Percentiles rank a stretch among this genome's conserved stretches.
These are phyloP conservation scores for Nestor notabilis DNA, from an alignment of 2,113 vertebrate species.

Conservation along the genomic window DNA sequence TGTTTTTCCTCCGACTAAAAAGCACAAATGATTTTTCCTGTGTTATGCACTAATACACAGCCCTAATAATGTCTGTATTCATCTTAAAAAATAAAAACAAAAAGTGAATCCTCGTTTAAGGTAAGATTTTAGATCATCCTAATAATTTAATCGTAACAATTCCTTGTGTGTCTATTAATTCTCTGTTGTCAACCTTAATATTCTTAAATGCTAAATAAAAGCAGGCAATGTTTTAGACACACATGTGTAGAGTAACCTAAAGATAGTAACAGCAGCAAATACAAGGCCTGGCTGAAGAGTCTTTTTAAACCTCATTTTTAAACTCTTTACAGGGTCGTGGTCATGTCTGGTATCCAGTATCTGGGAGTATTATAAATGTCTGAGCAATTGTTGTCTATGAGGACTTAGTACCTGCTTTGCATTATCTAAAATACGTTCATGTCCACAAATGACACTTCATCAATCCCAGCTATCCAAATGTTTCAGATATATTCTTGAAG, in stretches of 20 bases:
- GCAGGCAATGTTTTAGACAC: background rate
- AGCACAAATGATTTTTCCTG: background rate
- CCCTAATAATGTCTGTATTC: background rate
- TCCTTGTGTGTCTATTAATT: background rate
- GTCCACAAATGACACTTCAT: background rate
- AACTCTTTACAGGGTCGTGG: background rate
- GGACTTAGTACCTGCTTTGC: background rate
- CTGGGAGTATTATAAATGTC: background rate
- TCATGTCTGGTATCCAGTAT: background rate
- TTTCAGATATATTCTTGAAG: background rate
- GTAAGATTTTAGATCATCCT: background rate
- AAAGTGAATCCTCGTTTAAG: background rate
- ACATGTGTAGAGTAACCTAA: background rate
- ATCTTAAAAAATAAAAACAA: background rate
- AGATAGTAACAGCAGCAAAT: background rate
- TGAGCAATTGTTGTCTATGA: background rate
- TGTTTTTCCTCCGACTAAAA: background rate
- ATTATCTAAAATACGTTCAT: background rate
- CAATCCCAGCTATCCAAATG: background rate
- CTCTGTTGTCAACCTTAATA: background rate
- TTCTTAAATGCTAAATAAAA: background rate
- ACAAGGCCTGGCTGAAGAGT: background rate
- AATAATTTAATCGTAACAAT: background rate
- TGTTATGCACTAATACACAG: background rate
- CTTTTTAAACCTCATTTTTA: background rate